These are phyloP conservation scores for Lochmaea capreae DNA, from an alignment of 2,888 invertebrate species.

Conservation along the genomic window DNA sequence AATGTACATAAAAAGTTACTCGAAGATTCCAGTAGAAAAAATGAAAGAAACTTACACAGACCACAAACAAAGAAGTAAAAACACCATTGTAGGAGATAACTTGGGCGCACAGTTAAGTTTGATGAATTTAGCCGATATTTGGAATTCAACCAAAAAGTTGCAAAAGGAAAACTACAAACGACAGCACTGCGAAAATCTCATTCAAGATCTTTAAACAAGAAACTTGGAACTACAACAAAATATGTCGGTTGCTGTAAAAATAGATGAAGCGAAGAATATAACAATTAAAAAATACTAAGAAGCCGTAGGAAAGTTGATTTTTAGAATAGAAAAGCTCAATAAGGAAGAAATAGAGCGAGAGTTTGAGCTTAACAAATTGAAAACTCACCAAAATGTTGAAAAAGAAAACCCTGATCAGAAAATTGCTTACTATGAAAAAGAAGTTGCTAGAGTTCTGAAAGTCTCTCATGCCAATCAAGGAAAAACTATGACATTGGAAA, in stretches of 20 bases:
- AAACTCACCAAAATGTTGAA: slow-evolving; percentile 51
- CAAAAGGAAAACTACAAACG: slow-evolving; percentile 83
- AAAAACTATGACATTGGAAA: slow-evolving; percentile 70
- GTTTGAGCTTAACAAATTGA: slow-evolving; percentile 53
- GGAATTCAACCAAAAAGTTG: slow-evolving; percentile 69
- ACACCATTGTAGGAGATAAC: slow-evolving; percentile 35
- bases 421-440: slow-evolving; percentile 75
- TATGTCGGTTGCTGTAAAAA: slow-evolving; percentile 80
- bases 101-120: slow-evolving; percentile 46
- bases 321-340: slow-evolving; percentile 57
- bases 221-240: slow-evolving; percentile 83
- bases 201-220: slow-evolving; percentile 79
- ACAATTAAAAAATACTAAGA: slow-evolving; percentile 75
- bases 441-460: slow-evolving; percentile 78
- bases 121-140: slow-evolving; percentile 73
- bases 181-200: slow-evolving; percentile 83
- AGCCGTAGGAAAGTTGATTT: slow-evolving; percentile 70
- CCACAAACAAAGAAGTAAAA: slow-evolving; percentile 41
- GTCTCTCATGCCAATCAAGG: slow-evolving; percentile 77
- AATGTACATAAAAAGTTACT: slow-evolving; percentile 53
- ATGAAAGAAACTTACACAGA: slow-evolving; percentile 30
- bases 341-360: slow-evolving; percentile 60
- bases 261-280: slow-evolving; percentile 80
- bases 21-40: slow-evolving; percentile 39
- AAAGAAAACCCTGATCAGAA: slow-evolving; percentile 62